Evolutionary conservation across 2,888 invertebrate genomes (phyloP).

Genomic region (Ditula angustiorana): DNA sequence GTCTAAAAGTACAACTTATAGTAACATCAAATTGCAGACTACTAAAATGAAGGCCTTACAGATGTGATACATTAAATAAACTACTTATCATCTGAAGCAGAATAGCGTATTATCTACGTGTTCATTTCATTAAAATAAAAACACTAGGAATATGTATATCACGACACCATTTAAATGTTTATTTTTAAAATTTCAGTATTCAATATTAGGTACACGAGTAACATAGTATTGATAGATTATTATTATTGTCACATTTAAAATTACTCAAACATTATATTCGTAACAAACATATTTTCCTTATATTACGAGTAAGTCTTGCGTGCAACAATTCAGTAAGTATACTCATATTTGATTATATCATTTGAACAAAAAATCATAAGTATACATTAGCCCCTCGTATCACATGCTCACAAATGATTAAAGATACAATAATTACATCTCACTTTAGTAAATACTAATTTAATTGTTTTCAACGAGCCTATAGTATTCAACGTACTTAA

Average conservation of each 20-base stretch:
- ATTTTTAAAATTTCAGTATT: neutral
- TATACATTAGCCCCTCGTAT: constrained; percentile 20
- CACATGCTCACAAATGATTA: constrained; percentile 29
- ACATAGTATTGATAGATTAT: constrained; percentile 15
- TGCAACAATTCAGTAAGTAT: constrained; percentile 12
- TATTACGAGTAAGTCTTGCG: constrained; percentile 15
- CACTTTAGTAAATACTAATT: constrained; percentile 27
- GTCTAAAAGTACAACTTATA: neutral
- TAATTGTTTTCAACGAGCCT: constrained; percentile 14
- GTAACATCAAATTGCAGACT: neutral
- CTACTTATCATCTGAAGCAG: neutral
- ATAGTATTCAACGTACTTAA: constrained; percentile 12
- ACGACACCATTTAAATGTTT: neutral
- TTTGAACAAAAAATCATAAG: constrained; percentile 20
- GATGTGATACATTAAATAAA: neutral
- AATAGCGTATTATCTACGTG: neutral
- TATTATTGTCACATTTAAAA: constrained; percentile 21
- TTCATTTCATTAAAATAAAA: neutral
- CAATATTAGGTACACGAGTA: constrained; percentile 22
- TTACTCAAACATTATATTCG: constrained; percentile 6
- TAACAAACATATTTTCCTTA: neutral
- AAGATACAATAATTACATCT: constrained; percentile 18
- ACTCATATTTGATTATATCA: constrained; percentile 23
- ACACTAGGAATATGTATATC: constrained; percentile 15
- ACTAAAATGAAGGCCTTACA: neutral